These are phyloP conservation scores for Drosophila mulleri DNA, from an alignment of 2,888 invertebrate genomes.

Conservation along the genomic window DNA sequence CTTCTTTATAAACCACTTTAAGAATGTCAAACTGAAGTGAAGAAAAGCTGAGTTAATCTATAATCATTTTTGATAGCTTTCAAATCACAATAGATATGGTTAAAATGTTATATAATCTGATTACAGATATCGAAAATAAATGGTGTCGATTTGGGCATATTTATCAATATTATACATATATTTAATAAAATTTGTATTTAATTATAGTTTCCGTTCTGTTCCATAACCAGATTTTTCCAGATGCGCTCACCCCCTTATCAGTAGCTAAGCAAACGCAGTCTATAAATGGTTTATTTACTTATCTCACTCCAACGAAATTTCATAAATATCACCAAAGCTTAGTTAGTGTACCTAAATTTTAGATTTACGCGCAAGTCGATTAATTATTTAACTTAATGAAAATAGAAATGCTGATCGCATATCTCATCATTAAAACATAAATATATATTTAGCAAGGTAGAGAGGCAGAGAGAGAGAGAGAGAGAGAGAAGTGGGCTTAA, in stretches of 20 bases:
- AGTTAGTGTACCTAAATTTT: background rate
- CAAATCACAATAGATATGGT: background rate
- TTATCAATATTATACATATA: background rate
- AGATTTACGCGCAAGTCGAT: background rate
- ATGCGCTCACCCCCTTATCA: background rate
- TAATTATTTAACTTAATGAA: background rate
- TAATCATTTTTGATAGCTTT: background rate
- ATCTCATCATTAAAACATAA: conserved; percentile 16
- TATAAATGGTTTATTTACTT: background rate
- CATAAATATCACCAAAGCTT: background rate
- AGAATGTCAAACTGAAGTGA: background rate
- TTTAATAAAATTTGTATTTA: background rate
- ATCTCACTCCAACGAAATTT: background rate
- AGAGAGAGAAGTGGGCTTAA: background rate
- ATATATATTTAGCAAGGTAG: background rate
- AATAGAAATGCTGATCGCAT: conserved; percentile 1
- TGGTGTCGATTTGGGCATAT: background rate
- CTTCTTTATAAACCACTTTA: background rate
- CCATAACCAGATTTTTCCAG: background rate
- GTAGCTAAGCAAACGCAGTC: background rate
- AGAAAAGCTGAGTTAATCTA: no score
- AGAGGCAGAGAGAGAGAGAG: no score
- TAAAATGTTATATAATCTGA: background rate
- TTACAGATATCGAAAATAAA: background rate
- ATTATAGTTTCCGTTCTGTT: background rate